A percentile compares a stretch with the other conserved stretches of the same genome.
These are phyloP conservation scores for Aleadryas rufinucha DNA, from an alignment of 2,113 vertebrate species.

Conservation along the genomic window DNA sequence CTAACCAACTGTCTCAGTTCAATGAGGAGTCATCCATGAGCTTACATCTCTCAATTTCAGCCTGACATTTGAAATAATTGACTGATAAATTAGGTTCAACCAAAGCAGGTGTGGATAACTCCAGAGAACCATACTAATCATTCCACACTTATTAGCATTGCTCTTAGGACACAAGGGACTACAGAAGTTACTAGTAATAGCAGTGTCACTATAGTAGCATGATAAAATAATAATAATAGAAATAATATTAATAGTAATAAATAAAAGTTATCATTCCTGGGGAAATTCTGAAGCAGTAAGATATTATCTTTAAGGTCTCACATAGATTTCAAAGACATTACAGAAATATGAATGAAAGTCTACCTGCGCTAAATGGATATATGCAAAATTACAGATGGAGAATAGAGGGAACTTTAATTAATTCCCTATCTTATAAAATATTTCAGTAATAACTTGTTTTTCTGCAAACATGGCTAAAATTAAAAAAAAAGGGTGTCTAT, in stretches of 20 bases:
- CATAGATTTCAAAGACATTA: background rate
- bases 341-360: background rate
- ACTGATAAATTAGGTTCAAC: background rate
- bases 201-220: background rate
- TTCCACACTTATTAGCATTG: background rate
- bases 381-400: background rate
- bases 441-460: background rate
- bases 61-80: background rate
- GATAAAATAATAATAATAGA: background rate
- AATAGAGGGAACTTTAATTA: background rate
- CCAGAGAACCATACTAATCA: background rate
- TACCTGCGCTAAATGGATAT: background rate
- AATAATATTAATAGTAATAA: background rate
- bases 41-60: background rate
- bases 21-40: background rate
- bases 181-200: background rate
- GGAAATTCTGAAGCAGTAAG: background rate
- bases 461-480: background rate
- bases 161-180: background rate
- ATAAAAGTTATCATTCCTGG: background rate
- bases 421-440: background rate
- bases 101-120: background rate
- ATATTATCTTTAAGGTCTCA: background rate
- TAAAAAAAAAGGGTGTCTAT: fast-evolving
- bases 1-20: background rate